Percentiles rank a stretch among this genome's conserved stretches.
These are phyloP conservation scores for Pristionchus exspectatus DNA, from an alignment of 2,888 invertebrate genomes.

Conservation along the genomic window DNA sequence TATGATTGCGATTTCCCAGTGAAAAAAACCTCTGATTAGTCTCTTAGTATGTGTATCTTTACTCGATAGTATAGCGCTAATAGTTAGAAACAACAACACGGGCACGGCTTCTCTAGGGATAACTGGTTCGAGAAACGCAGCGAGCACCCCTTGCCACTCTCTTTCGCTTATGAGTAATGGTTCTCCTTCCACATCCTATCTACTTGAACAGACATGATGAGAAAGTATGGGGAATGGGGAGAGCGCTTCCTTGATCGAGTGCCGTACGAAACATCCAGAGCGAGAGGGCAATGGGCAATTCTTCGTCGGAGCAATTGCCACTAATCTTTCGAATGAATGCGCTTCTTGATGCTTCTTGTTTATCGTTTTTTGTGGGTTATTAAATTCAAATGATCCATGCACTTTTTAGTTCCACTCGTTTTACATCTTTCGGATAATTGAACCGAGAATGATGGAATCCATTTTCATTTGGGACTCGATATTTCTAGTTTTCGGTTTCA, in stretches of 20 bases:
- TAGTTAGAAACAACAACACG: neutral
- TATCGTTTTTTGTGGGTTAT: too few species aligned
- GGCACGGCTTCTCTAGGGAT: neutral
- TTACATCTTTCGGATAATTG: too few species aligned
- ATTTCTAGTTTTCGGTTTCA: too few species aligned
- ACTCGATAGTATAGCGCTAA: neutral
- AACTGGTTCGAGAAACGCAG: constrained; percentile 28
- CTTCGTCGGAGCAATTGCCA: neutral
- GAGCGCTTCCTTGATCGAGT: neutral
- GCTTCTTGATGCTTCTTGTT: too few species aligned
- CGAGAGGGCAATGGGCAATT: neutral
- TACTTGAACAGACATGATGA: neutral
- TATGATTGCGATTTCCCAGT: neutral
- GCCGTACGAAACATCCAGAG: neutral
- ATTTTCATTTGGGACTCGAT: too few species aligned
- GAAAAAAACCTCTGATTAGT: neutral
- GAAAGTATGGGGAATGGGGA: neutral
- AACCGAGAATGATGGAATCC: too few species aligned
- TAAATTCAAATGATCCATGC: too few species aligned
- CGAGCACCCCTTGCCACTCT: neutral
- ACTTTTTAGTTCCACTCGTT: too few species aligned
- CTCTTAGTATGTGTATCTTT: too few species aligned
- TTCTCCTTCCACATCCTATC: neutral
- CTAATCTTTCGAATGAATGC: too few species aligned
- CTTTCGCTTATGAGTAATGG: neutral